Conservation (phyloP, 2,113 vertebrate genomes). For the Caranx ignobilis region DNA sequence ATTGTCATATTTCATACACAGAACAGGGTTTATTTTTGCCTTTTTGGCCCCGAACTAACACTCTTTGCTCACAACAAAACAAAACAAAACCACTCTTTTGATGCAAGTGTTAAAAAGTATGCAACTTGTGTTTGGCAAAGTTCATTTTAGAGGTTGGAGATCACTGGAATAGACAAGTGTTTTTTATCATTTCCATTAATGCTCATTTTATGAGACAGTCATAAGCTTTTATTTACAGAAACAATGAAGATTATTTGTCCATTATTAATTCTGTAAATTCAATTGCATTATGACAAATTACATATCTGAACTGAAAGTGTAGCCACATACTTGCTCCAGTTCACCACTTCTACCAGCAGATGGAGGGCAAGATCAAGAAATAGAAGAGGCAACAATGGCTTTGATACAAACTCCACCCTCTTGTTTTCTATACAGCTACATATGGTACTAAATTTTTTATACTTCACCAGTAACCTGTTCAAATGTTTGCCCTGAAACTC, state of each 20-base stretch:
- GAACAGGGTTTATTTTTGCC: no score
- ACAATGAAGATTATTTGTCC: neutral
- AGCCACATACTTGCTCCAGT: conserved; percentile 1
- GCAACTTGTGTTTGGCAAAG: neutral
- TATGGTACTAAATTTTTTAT: neutral
- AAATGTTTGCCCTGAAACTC: neutral
- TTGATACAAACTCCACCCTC: neutral
- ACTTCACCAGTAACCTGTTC: neutral
- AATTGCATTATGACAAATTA: neutral
- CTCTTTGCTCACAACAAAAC: no score
- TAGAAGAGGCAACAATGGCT: neutral
- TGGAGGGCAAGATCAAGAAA: conserved; percentile 70
- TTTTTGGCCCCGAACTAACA: no score
- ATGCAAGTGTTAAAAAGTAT: neutral
- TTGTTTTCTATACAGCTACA: neutral
- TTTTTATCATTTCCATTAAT: no score
- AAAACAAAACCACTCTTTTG: no score
- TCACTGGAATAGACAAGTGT: no score
- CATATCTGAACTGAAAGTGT: neutral
- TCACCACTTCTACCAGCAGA: conserved; percentile 70
- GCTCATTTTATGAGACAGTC: no score
- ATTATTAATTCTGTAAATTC: neutral
- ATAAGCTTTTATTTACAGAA: no score
- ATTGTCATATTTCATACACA: no score
- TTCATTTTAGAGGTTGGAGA: no score